A percentile compares a stretch with the other conserved stretches of the same genome.
Evolutionary conservation across 2,888 invertebrate species (phyloP).

Genomic region (Clunio marinus): DNA sequence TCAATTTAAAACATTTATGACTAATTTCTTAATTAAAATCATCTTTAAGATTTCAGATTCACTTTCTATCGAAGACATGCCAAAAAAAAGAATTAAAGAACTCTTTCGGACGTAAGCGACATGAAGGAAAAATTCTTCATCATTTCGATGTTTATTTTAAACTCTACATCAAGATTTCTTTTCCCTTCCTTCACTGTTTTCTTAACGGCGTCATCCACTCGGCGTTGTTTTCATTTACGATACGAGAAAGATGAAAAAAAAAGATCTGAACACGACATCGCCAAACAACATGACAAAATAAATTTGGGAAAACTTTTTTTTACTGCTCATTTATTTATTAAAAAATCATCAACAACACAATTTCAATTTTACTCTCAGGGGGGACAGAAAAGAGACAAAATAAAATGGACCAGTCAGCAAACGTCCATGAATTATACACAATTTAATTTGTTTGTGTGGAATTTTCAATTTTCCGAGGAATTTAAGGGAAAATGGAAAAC

Average conservation of each 20-base stretch:
- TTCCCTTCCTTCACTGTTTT: background rate
- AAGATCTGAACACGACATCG: conserved; percentile 9
- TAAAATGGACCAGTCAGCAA: no score
- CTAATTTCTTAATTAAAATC: conserved; percentile 8
- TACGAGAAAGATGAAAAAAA: background rate
- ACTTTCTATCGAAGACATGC: conserved; percentile 9
- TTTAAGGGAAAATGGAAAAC: background rate
- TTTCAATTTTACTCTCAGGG: background rate
- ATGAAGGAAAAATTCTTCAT: background rate
- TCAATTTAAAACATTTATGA: conserved; percentile 2
- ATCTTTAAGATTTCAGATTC: background rate
- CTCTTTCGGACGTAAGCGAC: no score
- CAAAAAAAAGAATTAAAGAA: no score
- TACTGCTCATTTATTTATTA: background rate
- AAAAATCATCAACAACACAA: background rate
- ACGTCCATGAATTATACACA: background rate
- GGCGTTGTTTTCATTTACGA: background rate
- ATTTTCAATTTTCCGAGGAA: no score
- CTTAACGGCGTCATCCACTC: conserved; percentile 4
- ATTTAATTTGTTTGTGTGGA: background rate
- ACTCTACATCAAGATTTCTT: background rate
- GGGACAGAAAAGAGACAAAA: no score
- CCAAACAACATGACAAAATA: conserved; percentile 21
- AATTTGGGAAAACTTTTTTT: conserved; percentile 1
- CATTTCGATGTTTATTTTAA: background rate